Evolutionary conservation across 2,888 invertebrate genomes (phyloP).

Genomic region (Malacosoma neustria): DNA sequence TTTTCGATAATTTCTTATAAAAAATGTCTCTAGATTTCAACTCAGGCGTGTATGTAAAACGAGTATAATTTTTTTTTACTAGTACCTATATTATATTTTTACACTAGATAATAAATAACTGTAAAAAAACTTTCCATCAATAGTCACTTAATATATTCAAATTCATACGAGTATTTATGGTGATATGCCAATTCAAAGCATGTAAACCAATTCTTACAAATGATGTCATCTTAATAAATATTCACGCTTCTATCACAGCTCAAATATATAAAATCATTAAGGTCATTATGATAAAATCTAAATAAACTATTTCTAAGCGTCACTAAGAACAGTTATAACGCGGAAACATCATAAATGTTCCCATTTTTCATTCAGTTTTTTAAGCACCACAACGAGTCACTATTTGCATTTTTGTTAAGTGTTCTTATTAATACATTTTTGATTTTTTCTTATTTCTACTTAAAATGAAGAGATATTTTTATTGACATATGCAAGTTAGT

Average conservation of each 20-base stretch:
- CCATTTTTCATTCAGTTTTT: slow-evolving; percentile 21
- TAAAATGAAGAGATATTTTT: too few relatives aligned
- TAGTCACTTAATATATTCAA: too few relatives aligned
- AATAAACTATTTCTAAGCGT: slow-evolving; percentile 32
- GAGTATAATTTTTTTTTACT: too few relatives aligned
- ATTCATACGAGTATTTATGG: neutral
- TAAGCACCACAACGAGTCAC: too few relatives aligned
- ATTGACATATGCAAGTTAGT: too few relatives aligned
- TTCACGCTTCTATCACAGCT: neutral
- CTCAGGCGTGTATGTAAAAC: too few relatives aligned
- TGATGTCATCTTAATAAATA: neutral
- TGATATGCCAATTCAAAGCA: neutral
- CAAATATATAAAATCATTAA: slow-evolving; percentile 7
- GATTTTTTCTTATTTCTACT: too few relatives aligned
- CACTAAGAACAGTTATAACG: slow-evolving; percentile 35
- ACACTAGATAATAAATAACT: too few relatives aligned
- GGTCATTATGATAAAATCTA: slow-evolving; percentile 31
- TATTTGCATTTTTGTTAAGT: neutral
- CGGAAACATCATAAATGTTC: slow-evolving; percentile 30
- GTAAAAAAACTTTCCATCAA: too few relatives aligned
- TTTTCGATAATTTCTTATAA: too few relatives aligned
- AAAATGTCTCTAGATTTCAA: too few relatives aligned
- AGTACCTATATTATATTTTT: too few relatives aligned
- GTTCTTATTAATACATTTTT: neutral
- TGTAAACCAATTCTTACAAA: neutral